phyloP scores from a whole-genome alignment of 2,888 invertebrate genomes.

The Cryptosula pallasiana region DNA sequence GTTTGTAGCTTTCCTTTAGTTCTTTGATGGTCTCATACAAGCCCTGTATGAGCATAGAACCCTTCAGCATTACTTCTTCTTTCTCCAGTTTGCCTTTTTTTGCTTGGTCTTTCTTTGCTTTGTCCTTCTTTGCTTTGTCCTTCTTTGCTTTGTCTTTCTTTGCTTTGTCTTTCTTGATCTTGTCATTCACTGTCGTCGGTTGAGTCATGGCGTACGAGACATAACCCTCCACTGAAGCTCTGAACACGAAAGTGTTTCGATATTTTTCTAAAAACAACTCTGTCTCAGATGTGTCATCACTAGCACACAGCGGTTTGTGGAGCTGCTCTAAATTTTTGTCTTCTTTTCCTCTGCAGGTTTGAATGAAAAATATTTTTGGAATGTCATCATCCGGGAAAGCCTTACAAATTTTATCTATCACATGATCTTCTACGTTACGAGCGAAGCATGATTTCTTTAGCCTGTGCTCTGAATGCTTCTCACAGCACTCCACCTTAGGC shows the following conservation, averaged over 20 bases:
- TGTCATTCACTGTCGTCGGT: no score
- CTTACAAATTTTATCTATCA: neutral
- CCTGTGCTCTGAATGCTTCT: neutral
- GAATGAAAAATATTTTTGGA: neutral
- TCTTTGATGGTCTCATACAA: neutral
- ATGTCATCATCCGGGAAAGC: neutral
- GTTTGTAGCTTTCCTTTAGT: neutral
- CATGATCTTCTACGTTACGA: neutral
- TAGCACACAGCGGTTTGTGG: neutral
- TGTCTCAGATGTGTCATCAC: neutral
- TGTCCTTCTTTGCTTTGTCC: no score
- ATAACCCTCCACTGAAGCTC: neutral
- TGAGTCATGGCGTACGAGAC: neutral
- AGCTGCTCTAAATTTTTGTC: neutral
- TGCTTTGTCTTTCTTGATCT: no score
- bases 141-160: no score
- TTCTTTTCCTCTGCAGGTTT: neutral
- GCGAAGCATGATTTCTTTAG: neutral
- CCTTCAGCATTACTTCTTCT: neutral
- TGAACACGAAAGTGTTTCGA: neutral
- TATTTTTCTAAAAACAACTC: neutral
- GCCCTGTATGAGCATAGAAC: neutral
- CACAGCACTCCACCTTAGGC: neutral
- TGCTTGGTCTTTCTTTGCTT: no score
- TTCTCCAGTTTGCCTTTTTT: no score